Base-by-base conservation (phyloP, 2,797 vertebrate species). In the Huso huso region DNA sequence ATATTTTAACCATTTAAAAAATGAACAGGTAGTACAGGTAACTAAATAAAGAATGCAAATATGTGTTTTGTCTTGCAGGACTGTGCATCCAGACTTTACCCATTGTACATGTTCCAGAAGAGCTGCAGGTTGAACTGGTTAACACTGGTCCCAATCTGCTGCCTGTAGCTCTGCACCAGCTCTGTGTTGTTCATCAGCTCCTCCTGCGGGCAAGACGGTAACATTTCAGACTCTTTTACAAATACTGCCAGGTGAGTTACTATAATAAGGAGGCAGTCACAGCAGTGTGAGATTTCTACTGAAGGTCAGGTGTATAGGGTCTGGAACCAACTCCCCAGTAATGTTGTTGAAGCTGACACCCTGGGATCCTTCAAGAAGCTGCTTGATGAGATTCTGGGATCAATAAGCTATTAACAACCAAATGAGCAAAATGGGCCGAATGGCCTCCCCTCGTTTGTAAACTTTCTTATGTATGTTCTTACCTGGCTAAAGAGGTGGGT, bases 71-170 rank as follows among this genome's bases (percentile, higher is more conserved):
- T 48, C 12, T 11, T 12, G 8, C 51, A 53, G 12, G 51, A 53
- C 8, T 1, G 18, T 11, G 51, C 50, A 0, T 0, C 37, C 37
- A 11, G 71, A 37, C 37, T 37, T 48, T 73, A 99, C 96, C 96
- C 89, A 81, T 98, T 98, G 87, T 99, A 99, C 94, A 97, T 95
- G 83, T 94, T 97, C 94, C 95, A 97, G 90, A 99, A 98, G 66
- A 99, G 96, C 82, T 98, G 95, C 79, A 99, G 89, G 81, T 99
- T 99, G 83, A 90, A 94, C 83, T 95, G 95, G 86, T 99, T 98
- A 79, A 98, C 74, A 23, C 85, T 89, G 3, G 89, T 96, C 77
- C 87, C 85, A 0, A 99, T 97, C 86, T 98, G 95, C 80, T 98
- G 94, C 68, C 94, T 80, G 81, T 95, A 96, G 77, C 91, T 96